These are phyloP conservation scores for Mustela lutreola DNA, from an alignment of 2,113 vertebrate genomes.

Conservation along the genomic window DNA sequence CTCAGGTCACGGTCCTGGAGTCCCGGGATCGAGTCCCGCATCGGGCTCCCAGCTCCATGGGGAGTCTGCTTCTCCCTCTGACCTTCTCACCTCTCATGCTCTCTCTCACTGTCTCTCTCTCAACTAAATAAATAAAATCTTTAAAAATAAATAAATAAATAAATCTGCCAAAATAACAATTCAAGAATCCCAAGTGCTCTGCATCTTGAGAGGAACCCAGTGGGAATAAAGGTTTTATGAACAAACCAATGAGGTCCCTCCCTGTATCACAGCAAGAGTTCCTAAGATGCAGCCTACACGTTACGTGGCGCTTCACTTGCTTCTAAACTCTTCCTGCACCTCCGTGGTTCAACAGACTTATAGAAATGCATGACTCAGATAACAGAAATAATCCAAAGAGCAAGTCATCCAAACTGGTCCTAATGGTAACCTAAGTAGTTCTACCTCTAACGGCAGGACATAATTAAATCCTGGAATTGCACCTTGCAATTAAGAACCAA, in stretches of 20 bases:
- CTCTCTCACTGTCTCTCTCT: too few species aligned
- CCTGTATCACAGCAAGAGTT: neutral
- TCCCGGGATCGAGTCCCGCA: too few species aligned
- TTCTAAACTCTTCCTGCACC: neutral
- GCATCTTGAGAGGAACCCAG: neutral
- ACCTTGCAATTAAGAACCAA: conserved; percentile 29
- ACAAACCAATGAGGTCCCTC: neutral
- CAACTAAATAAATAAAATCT: too few species aligned
- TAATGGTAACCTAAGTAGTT: neutral
- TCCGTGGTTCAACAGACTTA: neutral
- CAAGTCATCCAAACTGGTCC: neutral
- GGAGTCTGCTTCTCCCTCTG: too few species aligned
- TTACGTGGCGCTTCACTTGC: neutral
- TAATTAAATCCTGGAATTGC: neutral
- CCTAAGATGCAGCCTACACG: neutral
- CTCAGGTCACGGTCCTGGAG: too few species aligned
- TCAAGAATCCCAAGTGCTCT: neutral
- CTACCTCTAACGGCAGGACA: neutral
- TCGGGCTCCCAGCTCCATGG: too few species aligned
- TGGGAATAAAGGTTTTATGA: neutral
- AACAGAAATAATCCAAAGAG: neutral
- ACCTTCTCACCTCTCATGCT: too few species aligned
- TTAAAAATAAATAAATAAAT: too few species aligned
- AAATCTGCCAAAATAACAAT: neutral
- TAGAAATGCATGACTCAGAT: neutral